These are phyloP conservation scores for Neodiprion pinetum DNA, from an alignment of 1,140 invertebrate species.

Conservation along the genomic window DNA sequence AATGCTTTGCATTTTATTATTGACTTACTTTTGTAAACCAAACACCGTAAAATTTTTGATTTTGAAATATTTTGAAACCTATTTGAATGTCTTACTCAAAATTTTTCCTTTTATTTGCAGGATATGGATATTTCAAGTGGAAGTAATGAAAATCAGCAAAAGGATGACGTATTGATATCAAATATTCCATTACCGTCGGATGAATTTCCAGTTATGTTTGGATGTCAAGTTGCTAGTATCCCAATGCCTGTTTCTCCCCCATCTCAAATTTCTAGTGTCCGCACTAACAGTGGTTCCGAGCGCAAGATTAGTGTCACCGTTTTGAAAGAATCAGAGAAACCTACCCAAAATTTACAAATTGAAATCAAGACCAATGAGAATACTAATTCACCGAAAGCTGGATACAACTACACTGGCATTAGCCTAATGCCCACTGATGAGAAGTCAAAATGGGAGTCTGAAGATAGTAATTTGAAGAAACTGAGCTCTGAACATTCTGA, in stretches of 20 bases:
- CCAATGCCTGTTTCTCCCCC: not conserved
- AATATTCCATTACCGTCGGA: conserved; percentile 11
- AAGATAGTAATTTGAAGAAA: not conserved
- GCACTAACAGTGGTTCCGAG: not conserved
- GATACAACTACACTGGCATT: not conserved
- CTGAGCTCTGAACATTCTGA: not conserved
- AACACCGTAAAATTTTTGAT: no score
- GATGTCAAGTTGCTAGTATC: conserved; percentile 6
- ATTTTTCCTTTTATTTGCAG: not conserved
- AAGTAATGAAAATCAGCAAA: not conserved
- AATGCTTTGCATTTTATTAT: no score
- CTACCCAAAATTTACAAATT: not conserved
- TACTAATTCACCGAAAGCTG: not conserved
- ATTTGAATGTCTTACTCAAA: not conserved
- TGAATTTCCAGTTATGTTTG: conserved; percentile 7
- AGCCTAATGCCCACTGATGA: not conserved
- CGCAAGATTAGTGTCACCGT: not conserved
- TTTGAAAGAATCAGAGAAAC: not conserved
- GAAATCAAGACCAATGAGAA: not conserved
- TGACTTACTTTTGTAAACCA: no score
- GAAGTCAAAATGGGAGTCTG: not conserved
- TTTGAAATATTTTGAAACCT: no score
- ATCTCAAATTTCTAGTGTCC: not conserved
- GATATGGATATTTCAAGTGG: not conserved
- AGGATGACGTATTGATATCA: not conserved